These are phyloP conservation scores for Ctenicera cuprea DNA, from an alignment of 2,888 invertebrate species.

Conservation along the genomic window DNA sequence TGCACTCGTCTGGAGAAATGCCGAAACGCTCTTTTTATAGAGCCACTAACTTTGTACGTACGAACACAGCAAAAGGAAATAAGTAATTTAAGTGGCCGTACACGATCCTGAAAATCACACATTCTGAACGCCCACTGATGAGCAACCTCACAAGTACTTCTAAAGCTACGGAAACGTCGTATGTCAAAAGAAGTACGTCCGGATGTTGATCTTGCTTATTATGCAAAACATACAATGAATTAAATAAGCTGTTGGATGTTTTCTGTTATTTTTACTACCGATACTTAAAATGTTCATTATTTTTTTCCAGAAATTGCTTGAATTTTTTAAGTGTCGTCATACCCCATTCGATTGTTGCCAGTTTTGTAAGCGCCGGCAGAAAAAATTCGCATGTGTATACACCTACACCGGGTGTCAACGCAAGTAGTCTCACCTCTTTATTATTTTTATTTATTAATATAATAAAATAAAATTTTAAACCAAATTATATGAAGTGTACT, in stretches of 20 bases:
- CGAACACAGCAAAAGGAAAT: constrained; percentile 39
- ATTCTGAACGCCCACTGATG: constrained; percentile 34
- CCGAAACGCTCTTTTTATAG: constrained; percentile 42
- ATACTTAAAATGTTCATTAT: not conserved
- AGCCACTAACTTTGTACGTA: constrained; percentile 36
- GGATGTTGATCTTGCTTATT: constrained; percentile 35
- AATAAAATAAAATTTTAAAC: no score
- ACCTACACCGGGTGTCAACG: no score
- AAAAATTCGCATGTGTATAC: not conserved
- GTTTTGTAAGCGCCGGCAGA: not conserved
- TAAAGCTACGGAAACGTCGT: constrained; percentile 18
- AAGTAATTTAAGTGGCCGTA: constrained; percentile 45
- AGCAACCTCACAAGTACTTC: constrained; percentile 21
- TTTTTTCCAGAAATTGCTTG: not conserved
- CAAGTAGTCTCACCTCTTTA: no score
- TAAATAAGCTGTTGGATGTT: constrained; percentile 22
- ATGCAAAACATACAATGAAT: constrained; percentile 26
- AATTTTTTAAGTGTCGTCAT: not conserved
- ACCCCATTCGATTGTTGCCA: constrained; percentile 8
- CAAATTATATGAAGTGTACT: no score
- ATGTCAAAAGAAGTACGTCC: constrained; percentile 16
- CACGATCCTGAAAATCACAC: constrained; percentile 38
- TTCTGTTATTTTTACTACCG: not conserved
- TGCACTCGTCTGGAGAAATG: constrained; percentile 36
- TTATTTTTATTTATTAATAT: no score